Percentiles rank a stretch among this genome's conserved stretches.
Evolutionary conservation across 2,888 invertebrate genomes (phyloP).

Genomic region (Epinotia bilunana): DNA sequence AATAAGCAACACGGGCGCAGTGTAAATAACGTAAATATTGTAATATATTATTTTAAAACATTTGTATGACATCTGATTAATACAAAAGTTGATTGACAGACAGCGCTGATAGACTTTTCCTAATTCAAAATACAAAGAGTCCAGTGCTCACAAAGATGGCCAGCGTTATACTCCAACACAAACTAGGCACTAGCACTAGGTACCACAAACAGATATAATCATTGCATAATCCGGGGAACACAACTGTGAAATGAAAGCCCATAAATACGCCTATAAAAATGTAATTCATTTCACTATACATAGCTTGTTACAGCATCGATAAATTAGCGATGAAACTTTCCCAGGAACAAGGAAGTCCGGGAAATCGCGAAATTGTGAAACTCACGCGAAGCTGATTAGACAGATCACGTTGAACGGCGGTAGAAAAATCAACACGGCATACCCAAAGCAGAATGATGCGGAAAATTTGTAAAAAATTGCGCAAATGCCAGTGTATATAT

Average conservation of each 20-base stretch:
- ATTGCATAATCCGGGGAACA: background rate
- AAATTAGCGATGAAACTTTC: background rate
- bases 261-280: slow-evolving; percentile 4
- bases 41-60: too few relatives aligned
- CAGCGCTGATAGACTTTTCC: too few relatives aligned
- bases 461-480: background rate
- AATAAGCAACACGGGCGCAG: too few relatives aligned
- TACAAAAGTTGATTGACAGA: too few relatives aligned
- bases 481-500: too few relatives aligned
- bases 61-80: too few relatives aligned
- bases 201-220: background rate
- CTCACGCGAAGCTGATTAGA: background rate
- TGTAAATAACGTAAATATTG: too few relatives aligned
- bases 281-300: background rate
- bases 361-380: background rate
- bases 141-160: too few relatives aligned
- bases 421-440: background rate
- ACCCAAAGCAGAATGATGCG: background rate
- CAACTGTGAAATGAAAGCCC: background rate
- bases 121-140: too few relatives aligned
- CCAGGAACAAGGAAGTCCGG: background rate
- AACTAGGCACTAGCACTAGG: too few relatives aligned
- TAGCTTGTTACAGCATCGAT: background rate
- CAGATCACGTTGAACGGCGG: background rate
- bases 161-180: too few relatives aligned